Percentiles rank a stretch among this genome's conserved stretches.
phyloP scores from a whole-genome alignment of 1,140 invertebrate genomes.

The Calephelis nemesis region DNA sequence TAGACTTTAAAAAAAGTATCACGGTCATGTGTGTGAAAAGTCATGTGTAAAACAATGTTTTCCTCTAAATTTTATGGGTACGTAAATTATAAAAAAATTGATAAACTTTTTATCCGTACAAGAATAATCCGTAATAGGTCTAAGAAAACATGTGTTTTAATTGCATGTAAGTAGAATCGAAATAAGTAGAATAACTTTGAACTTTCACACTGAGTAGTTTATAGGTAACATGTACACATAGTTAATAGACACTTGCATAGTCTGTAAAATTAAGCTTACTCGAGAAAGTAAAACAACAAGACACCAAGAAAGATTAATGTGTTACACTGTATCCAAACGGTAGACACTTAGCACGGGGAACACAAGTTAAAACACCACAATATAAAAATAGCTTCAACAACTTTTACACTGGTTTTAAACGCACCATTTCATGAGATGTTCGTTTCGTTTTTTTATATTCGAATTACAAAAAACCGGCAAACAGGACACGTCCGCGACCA shows the following conservation, averaged over 20 bases:
- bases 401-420: conserved; percentile 40
- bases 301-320: conserved; percentile 52
- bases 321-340: conserved; percentile 38
- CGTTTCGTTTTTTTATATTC: conserved; percentile 59
- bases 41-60: too few relatives aligned
- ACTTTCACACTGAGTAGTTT: conserved; percentile 1
- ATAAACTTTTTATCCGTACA: too few relatives aligned
- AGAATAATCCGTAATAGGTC: too few relatives aligned
- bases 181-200: conserved; percentile 2
- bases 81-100: too few relatives aligned
- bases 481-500: conserved; percentile 57
- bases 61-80: too few relatives aligned
- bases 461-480: conserved; percentile 54
- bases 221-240: conserved; percentile 20
- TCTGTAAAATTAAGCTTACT: conserved; percentile 40
- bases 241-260: conserved; percentile 39
- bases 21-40: too few relatives aligned
- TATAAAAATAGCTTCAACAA: conserved; percentile 18
- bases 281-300: conserved; percentile 53
- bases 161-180: not conserved
- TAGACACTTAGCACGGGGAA: conserved; percentile 39
- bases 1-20: too few relatives aligned
- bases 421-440: conserved; percentile 62
- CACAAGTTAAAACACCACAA: conserved; percentile 14
- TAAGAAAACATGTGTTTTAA: not conserved